phyloP scores from a whole-genome alignment of 2,888 invertebrate species.

The Agrochola litura region DNA sequence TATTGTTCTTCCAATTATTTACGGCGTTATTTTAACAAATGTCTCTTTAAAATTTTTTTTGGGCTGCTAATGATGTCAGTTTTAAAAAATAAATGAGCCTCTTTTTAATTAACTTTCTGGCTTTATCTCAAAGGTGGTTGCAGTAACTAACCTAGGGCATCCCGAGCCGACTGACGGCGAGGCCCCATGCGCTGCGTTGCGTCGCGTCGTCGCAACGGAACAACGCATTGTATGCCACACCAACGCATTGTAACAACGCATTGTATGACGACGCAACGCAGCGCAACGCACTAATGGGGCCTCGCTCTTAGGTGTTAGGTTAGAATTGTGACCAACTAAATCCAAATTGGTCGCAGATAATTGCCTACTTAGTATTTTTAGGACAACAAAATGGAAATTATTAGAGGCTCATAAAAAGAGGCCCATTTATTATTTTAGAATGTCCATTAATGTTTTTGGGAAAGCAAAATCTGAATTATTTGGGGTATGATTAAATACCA shows the following conservation, averaged over 20 bases:
- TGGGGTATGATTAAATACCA: background rate
- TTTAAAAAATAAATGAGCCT: background rate
- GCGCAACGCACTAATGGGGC: no score
- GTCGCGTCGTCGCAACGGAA: no score
- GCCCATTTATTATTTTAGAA: background rate
- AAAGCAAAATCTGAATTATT: background rate
- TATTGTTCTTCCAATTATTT: no score
- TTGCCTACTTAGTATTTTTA: background rate
- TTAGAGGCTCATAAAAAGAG: background rate
- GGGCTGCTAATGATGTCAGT: no score
- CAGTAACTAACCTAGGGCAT: background rate
- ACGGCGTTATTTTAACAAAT: background rate
- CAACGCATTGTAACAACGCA: no score
- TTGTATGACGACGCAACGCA: no score
- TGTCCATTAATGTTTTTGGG: no score
- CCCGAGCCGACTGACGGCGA: no score
- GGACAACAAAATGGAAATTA: no score
- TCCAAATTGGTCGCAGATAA: background rate
- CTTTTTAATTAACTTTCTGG: background rate
- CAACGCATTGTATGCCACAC: no score
- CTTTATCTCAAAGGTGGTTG: background rate
- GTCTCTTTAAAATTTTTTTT: background rate
- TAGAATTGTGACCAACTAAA: background rate
- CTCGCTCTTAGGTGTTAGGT: background rate
- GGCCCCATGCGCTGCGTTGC: no score